phyloP scores from a whole-genome alignment of 1,140 invertebrate genomes.

The Rhopalosiphum maidis region DNA sequence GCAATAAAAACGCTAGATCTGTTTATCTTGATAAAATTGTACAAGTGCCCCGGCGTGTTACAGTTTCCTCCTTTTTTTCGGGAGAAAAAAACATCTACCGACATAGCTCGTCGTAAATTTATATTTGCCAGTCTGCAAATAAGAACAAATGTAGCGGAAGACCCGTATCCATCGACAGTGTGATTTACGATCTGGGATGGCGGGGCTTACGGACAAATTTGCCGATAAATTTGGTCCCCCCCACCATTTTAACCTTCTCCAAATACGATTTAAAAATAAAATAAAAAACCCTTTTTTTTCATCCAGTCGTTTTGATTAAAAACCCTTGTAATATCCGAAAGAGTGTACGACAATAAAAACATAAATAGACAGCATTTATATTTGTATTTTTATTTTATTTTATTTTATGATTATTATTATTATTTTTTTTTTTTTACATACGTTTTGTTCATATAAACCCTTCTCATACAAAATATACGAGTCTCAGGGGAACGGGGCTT shows the following conservation, averaged over 20 bases:
- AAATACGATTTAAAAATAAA: slow-evolving; percentile 54
- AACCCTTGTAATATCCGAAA: slow-evolving; percentile 45
- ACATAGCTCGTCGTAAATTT: slow-evolving; percentile 49
- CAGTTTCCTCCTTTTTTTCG: slow-evolving; percentile 18
- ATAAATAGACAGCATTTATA: slow-evolving; percentile 50
- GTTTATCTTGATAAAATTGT: slow-evolving; percentile 58
- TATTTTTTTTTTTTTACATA: slow-evolving; percentile 33
- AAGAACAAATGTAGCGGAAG: slow-evolving; percentile 58
- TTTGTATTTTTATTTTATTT: slow-evolving; percentile 44
- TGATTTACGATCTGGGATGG: slow-evolving; percentile 45
- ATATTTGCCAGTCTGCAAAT: slow-evolving; percentile 58
- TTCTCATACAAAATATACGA: slow-evolving; percentile 31
- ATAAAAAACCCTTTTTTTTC: slow-evolving; percentile 34
- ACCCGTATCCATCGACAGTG: slow-evolving; percentile 56
- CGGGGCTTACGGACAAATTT: slow-evolving; percentile 52
- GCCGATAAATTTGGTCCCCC: slow-evolving; percentile 44
- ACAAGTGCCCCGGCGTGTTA: slow-evolving; percentile 52
- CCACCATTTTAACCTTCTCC: background rate
- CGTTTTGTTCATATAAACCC: slow-evolving; percentile 34
- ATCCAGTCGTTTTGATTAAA: slow-evolving; percentile 55
- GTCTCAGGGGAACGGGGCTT: slow-evolving; percentile 34
- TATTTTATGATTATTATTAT: slow-evolving; percentile 26
- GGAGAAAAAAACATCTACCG: slow-evolving; percentile 35
- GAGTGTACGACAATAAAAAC: slow-evolving; percentile 45
- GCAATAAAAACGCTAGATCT: slow-evolving; percentile 57